phyloP scores from a whole-genome alignment of 2,113 vertebrate genomes.

The Mohoua ochrocephala region DNA sequence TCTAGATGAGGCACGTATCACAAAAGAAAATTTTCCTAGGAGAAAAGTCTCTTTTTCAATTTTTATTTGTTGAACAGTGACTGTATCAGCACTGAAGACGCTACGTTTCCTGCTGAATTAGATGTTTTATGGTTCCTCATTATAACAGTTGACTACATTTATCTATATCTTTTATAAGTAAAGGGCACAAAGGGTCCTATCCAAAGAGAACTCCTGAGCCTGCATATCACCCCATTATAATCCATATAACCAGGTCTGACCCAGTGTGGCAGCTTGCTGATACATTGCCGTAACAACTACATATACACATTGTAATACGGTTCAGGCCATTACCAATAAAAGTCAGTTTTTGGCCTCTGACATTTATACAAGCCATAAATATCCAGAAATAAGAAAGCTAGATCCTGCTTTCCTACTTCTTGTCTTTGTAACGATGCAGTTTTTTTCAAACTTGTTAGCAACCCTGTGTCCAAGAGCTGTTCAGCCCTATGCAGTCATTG shows the following conservation, averaged over 20 bases:
- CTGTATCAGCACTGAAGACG: background rate
- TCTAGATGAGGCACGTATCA: background rate
- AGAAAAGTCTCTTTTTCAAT: background rate
- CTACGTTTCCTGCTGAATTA: background rate
- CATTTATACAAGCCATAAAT: slow-evolving; percentile 32
- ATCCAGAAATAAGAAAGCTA: slow-evolving; percentile 22
- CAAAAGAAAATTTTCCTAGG: background rate
- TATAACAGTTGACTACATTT: background rate
- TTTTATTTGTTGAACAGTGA: background rate
- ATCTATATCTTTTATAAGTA: background rate
- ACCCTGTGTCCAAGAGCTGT: background rate
- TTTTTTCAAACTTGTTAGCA: slow-evolving; percentile 19
- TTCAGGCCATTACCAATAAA: slow-evolving; percentile 26
- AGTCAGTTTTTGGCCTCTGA: slow-evolving; percentile 36
- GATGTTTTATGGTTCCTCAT: background rate
- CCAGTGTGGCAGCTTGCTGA: background rate
- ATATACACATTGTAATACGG: background rate
- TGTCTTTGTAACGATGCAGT: background rate
- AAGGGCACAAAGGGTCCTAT: background rate
- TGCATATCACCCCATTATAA: background rate
- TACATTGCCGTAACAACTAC: background rate
- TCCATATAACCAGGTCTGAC: background rate
- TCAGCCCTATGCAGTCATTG: background rate
- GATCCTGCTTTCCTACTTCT: background rate
- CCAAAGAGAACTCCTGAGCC: background rate